phyloP scores from a whole-genome alignment of 2,113 vertebrate genomes.

The Lamprologus speciosus region DNA sequence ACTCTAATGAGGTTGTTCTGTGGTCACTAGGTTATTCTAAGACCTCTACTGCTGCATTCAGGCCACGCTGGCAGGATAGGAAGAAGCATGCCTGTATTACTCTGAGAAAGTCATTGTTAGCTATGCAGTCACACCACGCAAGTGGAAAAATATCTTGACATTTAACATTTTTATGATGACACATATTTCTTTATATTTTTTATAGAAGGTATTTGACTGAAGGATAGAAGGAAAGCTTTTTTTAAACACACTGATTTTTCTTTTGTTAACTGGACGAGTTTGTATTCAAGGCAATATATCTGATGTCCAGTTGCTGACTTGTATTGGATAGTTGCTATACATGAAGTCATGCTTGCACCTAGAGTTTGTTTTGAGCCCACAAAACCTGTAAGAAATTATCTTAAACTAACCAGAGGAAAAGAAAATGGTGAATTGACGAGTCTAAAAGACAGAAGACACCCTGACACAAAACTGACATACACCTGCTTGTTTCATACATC shows the following conservation, averaged over 20 bases:
- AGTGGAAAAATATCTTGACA: background rate
- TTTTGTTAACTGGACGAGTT: background rate
- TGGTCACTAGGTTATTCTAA: background rate
- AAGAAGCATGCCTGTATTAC: background rate
- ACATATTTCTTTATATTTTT: background rate
- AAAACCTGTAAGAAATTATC: constrained; percentile 8
- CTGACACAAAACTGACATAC: background rate
- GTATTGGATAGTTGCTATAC: background rate
- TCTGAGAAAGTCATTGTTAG: background rate
- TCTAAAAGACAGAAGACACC: background rate
- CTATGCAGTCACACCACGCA: background rate
- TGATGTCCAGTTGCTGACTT: background rate
- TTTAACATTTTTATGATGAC: background rate
- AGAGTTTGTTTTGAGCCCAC: background rate
- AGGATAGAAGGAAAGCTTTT: background rate
- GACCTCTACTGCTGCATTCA: background rate
- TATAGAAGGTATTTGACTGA: background rate
- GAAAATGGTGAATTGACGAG: background rate
- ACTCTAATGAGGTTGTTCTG: background rate
- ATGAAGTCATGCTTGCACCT: background rate
- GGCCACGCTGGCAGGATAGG: background rate
- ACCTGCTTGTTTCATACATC: background rate
- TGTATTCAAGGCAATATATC: background rate
- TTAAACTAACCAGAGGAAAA: background rate
- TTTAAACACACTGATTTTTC: background rate